These are phyloP conservation scores for Nylanderia fulva DNA, from an alignment of 1,140 invertebrate genomes.

Conservation along the genomic window DNA sequence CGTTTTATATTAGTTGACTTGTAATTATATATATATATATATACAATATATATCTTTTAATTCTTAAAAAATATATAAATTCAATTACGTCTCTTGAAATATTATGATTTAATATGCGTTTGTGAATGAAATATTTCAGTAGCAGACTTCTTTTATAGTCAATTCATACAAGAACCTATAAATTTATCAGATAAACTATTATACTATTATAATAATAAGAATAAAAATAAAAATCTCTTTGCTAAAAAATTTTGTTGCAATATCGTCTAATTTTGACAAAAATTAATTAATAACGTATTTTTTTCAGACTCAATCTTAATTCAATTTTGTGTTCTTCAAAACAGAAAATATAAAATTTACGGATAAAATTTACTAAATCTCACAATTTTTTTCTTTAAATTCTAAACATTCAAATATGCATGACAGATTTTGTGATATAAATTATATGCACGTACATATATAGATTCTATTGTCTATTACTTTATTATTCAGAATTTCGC, in stretches of 20 bases:
- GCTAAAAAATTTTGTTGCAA: not conserved
- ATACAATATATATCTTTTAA: not conserved
- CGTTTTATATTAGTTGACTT: not conserved
- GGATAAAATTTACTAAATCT: not conserved
- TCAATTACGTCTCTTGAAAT: not conserved
- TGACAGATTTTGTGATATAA: not conserved
- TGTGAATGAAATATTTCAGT: not conserved
- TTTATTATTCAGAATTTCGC: not conserved
- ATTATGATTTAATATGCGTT: not conserved
- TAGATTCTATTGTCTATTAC: not conserved
- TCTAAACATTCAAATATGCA: slow-evolving; percentile 18
- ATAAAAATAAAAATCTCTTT: not conserved
- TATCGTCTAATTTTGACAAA: not conserved
- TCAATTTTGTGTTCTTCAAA: not conserved
- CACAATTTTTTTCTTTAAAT: not conserved
- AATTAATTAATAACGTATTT: not conserved
- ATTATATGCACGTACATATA: no score
- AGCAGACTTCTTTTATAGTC: not conserved
- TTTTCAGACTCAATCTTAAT: not conserved
- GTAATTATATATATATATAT: no score
- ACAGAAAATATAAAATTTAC: not conserved
- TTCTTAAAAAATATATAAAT: not conserved
- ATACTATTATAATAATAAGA: not conserved
- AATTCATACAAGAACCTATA: not conserved
- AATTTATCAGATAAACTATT: not conserved